A percentile compares a stretch with the other conserved stretches of the same genome.
phyloP scores from a whole-genome alignment of 2,888 invertebrate genomes.

The Elmis aenea region DNA sequence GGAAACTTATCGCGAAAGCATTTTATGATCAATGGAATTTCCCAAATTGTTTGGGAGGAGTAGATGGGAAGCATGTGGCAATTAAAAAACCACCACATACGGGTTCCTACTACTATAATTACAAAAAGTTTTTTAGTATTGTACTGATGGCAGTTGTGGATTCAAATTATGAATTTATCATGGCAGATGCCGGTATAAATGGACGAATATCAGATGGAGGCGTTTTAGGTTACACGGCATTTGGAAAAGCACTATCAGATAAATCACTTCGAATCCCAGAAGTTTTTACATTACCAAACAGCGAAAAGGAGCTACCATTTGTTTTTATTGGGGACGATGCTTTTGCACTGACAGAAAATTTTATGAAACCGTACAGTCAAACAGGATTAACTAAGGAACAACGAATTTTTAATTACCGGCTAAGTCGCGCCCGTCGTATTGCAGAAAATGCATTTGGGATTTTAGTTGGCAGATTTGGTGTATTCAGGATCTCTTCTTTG shows the following conservation, averaged over 20 bases:
- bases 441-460: no score
- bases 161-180: slow-evolving; percentile 23
- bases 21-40: slow-evolving; percentile 22
- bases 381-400: slow-evolving; percentile 9
- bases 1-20: slow-evolving; percentile 13
- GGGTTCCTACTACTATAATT: slow-evolving; percentile 25
- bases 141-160: slow-evolving; percentile 23
- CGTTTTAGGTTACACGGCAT: slow-evolving; percentile 16
- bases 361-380: slow-evolving; percentile 25
- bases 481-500: slow-evolving; percentile 11
- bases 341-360: slow-evolving; percentile 22
- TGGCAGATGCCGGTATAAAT: slow-evolving; percentile 26
- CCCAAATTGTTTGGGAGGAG: slow-evolving; percentile 20
- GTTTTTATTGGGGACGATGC: slow-evolving; percentile 27
- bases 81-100: slow-evolving; percentile 21
- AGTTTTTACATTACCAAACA: slow-evolving; percentile 13
- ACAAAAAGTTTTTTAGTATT: slow-evolving; percentile 23
- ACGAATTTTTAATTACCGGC: slow-evolving; percentile 22
- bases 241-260: slow-evolving; percentile 12
- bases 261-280: slow-evolving; percentile 12
- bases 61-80: slow-evolving; percentile 21
- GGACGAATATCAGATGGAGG: no score
- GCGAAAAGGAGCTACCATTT: slow-evolving; percentile 17
- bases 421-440: slow-evolving; percentile 19
- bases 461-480: slow-evolving; percentile 21